Evolutionary conservation across 2,113 vertebrate species (phyloP).

Genomic region (Galemys pyrenaicus): DNA sequence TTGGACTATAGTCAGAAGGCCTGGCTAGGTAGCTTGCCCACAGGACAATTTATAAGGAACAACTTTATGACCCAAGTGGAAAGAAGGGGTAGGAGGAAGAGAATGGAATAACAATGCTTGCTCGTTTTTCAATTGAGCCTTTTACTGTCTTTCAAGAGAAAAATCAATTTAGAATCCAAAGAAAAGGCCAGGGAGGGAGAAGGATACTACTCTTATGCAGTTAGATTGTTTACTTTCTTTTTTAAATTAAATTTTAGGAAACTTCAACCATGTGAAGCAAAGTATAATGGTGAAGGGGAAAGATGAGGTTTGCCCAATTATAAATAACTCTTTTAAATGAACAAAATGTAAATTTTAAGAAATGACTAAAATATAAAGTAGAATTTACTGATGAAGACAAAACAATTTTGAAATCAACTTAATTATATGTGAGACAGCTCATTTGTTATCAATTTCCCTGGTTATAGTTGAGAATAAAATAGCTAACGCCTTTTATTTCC

Average conservation of each 20-base stretch:
- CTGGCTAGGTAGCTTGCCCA: neutral
- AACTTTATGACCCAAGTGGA: neutral
- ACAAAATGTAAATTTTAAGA: slow-evolving; percentile 52
- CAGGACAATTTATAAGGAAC: neutral
- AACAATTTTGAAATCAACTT: slow-evolving; percentile 58
- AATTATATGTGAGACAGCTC: slow-evolving; percentile 49
- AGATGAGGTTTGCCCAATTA: slow-evolving; percentile 57
- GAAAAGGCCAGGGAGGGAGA: slow-evolving; percentile 22
- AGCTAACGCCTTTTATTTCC: slow-evolving; percentile 49
- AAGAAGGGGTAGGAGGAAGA: neutral
- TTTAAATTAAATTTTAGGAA: slow-evolving; percentile 60
- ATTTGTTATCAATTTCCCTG: slow-evolving; percentile 60
- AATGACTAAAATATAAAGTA: slow-evolving; percentile 65
- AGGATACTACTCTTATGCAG: slow-evolving; percentile 27
- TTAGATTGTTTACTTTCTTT: slow-evolving; percentile 57
- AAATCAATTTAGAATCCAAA: slow-evolving; percentile 56
- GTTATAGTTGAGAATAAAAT: slow-evolving; percentile 59
- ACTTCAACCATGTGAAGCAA: slow-evolving; percentile 73
- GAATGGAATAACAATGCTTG: neutral
- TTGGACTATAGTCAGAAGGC: neutral
- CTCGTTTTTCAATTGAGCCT: neutral
- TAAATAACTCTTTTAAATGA: slow-evolving; percentile 72
- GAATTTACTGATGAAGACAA: slow-evolving; percentile 57
- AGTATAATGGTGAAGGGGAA: slow-evolving; percentile 69
- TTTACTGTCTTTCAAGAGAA: slow-evolving; percentile 12